Percentiles rank a stretch among this genome's conserved stretches.
phyloP scores from a whole-genome alignment of 2,888 invertebrate species.

The Lamellibrachia columna region DNA sequence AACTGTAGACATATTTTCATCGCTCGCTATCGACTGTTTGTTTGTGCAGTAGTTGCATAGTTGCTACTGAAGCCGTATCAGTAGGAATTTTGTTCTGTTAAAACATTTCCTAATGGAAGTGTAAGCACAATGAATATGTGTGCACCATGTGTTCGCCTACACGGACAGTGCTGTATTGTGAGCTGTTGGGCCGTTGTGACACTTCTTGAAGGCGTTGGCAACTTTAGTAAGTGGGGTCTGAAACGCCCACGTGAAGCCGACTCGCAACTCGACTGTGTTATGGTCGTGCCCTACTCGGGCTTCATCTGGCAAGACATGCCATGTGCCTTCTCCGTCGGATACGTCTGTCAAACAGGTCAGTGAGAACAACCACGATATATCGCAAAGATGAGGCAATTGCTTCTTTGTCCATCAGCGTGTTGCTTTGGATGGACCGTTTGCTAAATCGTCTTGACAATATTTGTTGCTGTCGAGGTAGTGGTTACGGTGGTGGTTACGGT shows the following conservation, averaged over 20 bases:
- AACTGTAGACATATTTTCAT: too few relatives aligned
- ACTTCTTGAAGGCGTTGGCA: background rate
- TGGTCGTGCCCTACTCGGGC: background rate
- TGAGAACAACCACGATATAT: background rate
- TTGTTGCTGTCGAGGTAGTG: background rate
- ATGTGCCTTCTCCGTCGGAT: background rate
- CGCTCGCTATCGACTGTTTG: too few relatives aligned
- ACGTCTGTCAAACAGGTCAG: background rate
- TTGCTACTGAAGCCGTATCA: background rate
- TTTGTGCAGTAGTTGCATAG: background rate
- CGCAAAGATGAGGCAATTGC: too few relatives aligned
- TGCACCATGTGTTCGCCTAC: background rate
- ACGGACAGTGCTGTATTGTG: background rate
- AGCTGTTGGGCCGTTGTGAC: background rate
- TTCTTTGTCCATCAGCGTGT: too few relatives aligned
- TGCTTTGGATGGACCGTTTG: too few relatives aligned
- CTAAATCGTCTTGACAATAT: too few relatives aligned
- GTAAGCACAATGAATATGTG: background rate
- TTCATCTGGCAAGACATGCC: slow-evolving; percentile 4
- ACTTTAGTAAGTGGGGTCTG: background rate
- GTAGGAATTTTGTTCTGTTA: background rate
- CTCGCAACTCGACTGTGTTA: background rate
- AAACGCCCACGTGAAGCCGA: background rate
- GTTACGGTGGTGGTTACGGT: background rate
- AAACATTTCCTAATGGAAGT: background rate